Evolutionary conservation across 2,113 vertebrate species (phyloP), one percentile per base, ranked within the genome.

Genomic region (Delphinapterus leucas): DNA sequence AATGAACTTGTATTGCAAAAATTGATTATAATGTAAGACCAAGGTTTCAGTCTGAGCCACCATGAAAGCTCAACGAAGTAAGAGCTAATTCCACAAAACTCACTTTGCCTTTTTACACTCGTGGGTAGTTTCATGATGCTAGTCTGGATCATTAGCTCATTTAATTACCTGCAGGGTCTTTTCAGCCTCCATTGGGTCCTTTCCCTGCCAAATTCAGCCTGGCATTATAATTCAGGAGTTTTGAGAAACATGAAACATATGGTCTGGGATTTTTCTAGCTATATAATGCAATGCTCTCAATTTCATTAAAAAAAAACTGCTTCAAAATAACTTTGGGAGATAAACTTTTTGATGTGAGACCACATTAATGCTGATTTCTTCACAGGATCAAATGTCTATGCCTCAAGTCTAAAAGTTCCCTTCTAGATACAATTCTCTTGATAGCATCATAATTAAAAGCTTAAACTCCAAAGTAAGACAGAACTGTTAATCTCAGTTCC

Each of bases 171-270:
- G 25, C 33, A 38, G 49, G 47, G 26, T 82, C 95, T 90, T 93
- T 87, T 80, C 23, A 47, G 41, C 53, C 76, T 80, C 76, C 26
- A 28, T 0, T 76, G 81, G 55, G 4, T 83, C 36, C 36, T 63
- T 89, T 88, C 33, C 53, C 76, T 74, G 26, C 91, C 88, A 95
- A 61, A 87, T 28, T 95, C 79, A 84, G 74, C 26, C 58, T 49
- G 25, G 1, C 70, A 31, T 71, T 74, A 76, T 41, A 73, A 90
- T 76, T 74, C 53, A 83, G 26, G n/a, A 79, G 25, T 85, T 87
- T 87, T 93, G 76, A 90, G 61, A 58, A 89, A 90, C n/a, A 49
- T 44, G 88, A 94, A 85, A 88, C 95, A 80, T 95, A 74, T 63
- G 63, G 67, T 71, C 68, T 94, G 73, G 67, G 61, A 65, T 95